A percentile compares a stretch with the other conserved stretches of the same genome.
These are phyloP conservation scores for Lophura nycthemera DNA, from an alignment of 2,113 vertebrate species.

Conservation along the genomic window DNA sequence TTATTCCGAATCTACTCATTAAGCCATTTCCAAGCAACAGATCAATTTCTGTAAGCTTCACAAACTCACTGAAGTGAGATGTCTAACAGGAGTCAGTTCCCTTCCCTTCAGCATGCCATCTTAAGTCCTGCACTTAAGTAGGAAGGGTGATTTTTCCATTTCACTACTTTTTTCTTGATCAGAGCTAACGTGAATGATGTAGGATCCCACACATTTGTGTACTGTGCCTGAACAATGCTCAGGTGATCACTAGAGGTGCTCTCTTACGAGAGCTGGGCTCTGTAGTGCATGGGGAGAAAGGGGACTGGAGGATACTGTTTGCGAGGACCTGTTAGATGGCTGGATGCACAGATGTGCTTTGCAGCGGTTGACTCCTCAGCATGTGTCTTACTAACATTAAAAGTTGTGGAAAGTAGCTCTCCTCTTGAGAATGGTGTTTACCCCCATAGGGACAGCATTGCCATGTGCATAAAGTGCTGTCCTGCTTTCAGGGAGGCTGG, in stretches of 20 bases:
- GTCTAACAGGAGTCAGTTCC: neutral
- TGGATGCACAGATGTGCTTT: neutral
- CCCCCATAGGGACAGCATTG: neutral
- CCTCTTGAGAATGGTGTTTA: neutral
- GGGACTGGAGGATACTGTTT: neutral
- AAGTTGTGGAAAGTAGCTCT: neutral
- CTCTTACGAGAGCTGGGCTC: neutral
- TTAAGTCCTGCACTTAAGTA: neutral
- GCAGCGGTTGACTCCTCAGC: neutral
- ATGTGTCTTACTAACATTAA: neutral
- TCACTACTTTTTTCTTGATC: neutral
- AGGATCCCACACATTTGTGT: neutral
- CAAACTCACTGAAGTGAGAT: neutral
- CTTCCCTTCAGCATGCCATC: neutral
- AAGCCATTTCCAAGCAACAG: neutral
- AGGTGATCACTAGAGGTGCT: neutral
- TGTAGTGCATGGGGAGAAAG: neutral
- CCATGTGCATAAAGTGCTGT: neutral
- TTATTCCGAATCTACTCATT: neutral
- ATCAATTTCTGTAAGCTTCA: neutral
- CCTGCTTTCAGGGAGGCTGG: neutral
- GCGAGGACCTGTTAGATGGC: neutral
- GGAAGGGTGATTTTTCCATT: neutral
- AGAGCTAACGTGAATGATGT: neutral
- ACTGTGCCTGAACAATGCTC: neutral